Conservation (phyloP, 2,113 vertebrate species). For the Colaptes auratus region DNA sequence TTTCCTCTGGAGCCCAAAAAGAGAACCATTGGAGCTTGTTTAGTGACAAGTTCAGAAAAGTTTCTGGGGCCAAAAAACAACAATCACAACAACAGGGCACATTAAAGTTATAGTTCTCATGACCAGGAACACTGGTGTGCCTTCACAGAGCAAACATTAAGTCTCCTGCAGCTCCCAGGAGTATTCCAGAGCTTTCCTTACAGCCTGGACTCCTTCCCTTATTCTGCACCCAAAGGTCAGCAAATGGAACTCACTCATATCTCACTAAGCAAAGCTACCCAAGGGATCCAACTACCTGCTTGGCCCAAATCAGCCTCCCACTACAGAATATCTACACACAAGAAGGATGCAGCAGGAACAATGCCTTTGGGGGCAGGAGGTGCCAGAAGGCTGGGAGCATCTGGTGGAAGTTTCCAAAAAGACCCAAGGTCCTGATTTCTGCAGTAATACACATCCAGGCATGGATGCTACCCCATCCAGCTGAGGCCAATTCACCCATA, state of each 20-base stretch:
- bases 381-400: background rate
- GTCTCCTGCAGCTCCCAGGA: background rate
- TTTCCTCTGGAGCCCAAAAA: background rate
- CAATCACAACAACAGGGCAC: background rate
- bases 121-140: background rate
- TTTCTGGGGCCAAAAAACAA: background rate
- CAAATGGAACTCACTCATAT: background rate
- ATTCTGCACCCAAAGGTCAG: background rate
- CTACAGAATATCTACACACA: background rate
- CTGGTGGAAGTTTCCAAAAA: background rate
- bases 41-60: background rate
- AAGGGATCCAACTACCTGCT: background rate
- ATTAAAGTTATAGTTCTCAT: background rate
- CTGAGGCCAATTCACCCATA: background rate
- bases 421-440: background rate
- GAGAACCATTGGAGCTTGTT: background rate
- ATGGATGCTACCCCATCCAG: background rate
- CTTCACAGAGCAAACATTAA: background rate
- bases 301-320: background rate
- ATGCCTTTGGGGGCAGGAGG: background rate
- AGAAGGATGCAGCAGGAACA: background rate
- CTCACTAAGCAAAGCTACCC: background rate
- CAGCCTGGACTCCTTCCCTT: background rate
- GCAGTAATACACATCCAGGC: background rate
- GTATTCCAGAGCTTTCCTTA: background rate